These are phyloP conservation scores for Furcifer pardalis DNA, from an alignment of 2,797 vertebrate genomes.

Conservation along the genomic window DNA sequence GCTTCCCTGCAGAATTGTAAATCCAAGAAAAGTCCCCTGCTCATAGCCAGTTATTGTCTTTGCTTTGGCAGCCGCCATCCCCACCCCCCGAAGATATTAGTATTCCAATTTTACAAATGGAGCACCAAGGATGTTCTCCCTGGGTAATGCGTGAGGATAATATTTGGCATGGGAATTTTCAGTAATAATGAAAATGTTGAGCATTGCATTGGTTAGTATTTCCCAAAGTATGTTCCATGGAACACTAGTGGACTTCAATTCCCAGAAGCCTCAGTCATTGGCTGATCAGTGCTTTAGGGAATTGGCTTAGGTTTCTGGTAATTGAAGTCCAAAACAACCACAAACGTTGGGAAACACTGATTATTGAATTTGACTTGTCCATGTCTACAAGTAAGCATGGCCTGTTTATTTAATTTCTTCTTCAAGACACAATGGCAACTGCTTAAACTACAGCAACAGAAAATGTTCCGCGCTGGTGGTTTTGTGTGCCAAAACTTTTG, in stretches of 20 bases:
- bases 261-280: no score
- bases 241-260: no score
- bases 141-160: not conserved
- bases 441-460: conserved; percentile 38
- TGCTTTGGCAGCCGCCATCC: not conserved
- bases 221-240: no score
- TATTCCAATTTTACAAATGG: not conserved
- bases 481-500: not conserved
- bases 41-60: not conserved
- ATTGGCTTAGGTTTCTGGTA: no score
- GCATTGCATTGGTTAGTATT: not conserved
- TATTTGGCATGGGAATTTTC: not conserved
- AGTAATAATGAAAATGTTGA: not conserved
- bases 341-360: no score
- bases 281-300: no score
- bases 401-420: not conserved
- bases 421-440: conserved; percentile 16
- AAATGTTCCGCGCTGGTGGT: not conserved
- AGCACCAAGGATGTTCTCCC: not conserved
- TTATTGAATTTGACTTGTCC: not conserved
- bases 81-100: not conserved
- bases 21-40: not conserved
- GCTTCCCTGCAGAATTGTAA: not conserved
- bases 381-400: not conserved
- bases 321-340: no score